Conservation (phyloP, 2,797 vertebrate species). For the Todus mexicanus region DNA sequence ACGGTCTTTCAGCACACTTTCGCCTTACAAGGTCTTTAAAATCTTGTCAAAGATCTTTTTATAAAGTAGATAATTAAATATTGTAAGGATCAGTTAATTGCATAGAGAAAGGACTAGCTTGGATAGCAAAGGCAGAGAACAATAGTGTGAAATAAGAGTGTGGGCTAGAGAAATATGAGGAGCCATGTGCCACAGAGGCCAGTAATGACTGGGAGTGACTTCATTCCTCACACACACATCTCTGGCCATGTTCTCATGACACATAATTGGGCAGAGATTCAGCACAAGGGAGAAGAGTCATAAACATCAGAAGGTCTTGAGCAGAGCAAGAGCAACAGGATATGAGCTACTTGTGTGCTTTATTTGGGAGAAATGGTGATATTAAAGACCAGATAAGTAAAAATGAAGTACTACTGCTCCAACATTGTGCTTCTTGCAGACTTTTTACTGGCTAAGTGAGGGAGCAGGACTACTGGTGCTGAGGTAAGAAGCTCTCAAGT, state of each 20-base stretch:
- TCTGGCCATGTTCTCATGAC: conserved; percentile 15
- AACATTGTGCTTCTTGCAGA: background rate
- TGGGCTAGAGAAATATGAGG: background rate
- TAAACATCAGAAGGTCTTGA: background rate
- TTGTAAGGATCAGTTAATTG: background rate
- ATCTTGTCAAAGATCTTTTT: background rate
- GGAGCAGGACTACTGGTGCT: background rate
- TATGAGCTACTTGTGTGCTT: background rate
- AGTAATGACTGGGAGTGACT: conserved; percentile 37
- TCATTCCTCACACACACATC: conserved; percentile 1
- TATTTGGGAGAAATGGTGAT: background rate
- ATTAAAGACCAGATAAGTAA: background rate
- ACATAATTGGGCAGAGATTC: conserved; percentile 24
- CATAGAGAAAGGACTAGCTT: background rate
- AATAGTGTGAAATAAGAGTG: background rate
- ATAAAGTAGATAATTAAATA: background rate
- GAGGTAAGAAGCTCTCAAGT: background rate
- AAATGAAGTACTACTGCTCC: background rate
- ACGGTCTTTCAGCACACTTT: background rate
- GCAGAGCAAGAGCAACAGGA: background rate
- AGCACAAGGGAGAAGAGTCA: background rate
- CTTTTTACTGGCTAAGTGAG: background rate
- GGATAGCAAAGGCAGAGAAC: background rate
- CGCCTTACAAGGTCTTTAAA: background rate
- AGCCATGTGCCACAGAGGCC: background rate